Evolutionary conservation across 1,140 invertebrate species (phyloP).

Genomic region (Drosophila saltans): DNA sequence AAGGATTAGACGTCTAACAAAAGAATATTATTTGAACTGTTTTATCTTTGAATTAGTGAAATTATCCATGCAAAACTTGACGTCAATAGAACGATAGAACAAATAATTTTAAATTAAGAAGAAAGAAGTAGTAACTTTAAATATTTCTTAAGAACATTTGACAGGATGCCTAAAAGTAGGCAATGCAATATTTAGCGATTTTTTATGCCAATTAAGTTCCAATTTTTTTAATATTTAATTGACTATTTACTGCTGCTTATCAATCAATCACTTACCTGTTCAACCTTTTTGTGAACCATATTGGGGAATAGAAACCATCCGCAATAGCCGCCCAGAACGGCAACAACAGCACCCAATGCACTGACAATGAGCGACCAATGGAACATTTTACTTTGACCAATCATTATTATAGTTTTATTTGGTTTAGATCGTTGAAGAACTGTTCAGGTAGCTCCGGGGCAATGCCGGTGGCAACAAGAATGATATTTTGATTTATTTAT

Average conservation of each 20-base stretch:
- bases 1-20: too few relatives aligned
- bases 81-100: too few relatives aligned
- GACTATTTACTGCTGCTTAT: not conserved
- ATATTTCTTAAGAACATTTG: too few relatives aligned
- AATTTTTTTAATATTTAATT: conserved; percentile 5
- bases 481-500: conserved; percentile 17
- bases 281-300: conserved; percentile 82
- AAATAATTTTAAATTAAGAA: too few relatives aligned
- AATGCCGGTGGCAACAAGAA: conserved; percentile 26
- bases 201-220: not conserved
- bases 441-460: conserved; percentile 4
- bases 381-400: conserved; percentile 47
- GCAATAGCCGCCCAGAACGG: conserved; percentile 75
- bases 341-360: conserved; percentile 71
- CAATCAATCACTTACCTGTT: conserved; percentile 77
- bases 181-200: not conserved
- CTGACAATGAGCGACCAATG: conserved; percentile 76
- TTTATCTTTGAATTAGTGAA: too few relatives aligned
- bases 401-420: conserved; percentile 16
- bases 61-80: too few relatives aligned
- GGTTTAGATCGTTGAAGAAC: conserved; percentile 3
- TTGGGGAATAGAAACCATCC: conserved; percentile 83
- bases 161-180: not conserved
- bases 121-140: too few relatives aligned
- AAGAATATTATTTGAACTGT: too few relatives aligned